Percentiles rank a stretch among this genome's conserved stretches.
These are phyloP conservation scores for Agrypnus murinus DNA, from an alignment of 2,888 invertebrate species.

Conservation along the genomic window DNA sequence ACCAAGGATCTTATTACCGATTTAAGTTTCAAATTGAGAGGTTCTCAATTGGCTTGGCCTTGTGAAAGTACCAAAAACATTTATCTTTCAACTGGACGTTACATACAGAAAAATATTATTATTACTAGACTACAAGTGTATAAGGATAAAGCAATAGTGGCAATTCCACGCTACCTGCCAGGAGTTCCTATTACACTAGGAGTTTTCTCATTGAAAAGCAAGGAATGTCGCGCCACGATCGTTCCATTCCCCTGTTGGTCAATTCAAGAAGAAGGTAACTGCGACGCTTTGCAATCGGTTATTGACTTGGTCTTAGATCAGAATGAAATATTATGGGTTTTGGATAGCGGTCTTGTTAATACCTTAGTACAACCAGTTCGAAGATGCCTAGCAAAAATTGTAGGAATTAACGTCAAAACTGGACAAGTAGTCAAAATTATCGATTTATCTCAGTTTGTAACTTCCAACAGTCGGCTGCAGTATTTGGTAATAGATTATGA, in stretches of 20 bases:
- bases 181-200: slow-evolving; percentile 78
- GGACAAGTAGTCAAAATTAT: slow-evolving; percentile 76
- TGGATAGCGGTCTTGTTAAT: slow-evolving; percentile 77
- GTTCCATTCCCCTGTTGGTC: slow-evolving; percentile 81
- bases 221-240: slow-evolving; percentile 72
- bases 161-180: slow-evolving; percentile 76
- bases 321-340: slow-evolving; percentile 75
- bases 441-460: slow-evolving; percentile 73
- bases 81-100: slow-evolving; percentile 75
- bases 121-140: slow-evolving; percentile 77
- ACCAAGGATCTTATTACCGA: slow-evolving; percentile 18
- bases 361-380: slow-evolving; percentile 76
- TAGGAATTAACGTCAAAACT: slow-evolving; percentile 75
- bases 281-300: slow-evolving; percentile 81
- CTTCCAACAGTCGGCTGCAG: slow-evolving; percentile 74
- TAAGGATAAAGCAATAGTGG: slow-evolving; percentile 75
- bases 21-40: slow-evolving; percentile 66
- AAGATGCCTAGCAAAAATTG: slow-evolving; percentile 76
- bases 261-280: slow-evolving; percentile 81
- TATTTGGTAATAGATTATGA: slow-evolving; percentile 76
- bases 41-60: slow-evolving; percentile 74
- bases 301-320: slow-evolving; percentile 79
- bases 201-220: slow-evolving; percentile 72
- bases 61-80: slow-evolving; percentile 75
- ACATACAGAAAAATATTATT: slow-evolving; percentile 76